Evolutionary conservation across 2,888 invertebrate genomes (phyloP).

Genomic region (Xestia xanthographa): DNA sequence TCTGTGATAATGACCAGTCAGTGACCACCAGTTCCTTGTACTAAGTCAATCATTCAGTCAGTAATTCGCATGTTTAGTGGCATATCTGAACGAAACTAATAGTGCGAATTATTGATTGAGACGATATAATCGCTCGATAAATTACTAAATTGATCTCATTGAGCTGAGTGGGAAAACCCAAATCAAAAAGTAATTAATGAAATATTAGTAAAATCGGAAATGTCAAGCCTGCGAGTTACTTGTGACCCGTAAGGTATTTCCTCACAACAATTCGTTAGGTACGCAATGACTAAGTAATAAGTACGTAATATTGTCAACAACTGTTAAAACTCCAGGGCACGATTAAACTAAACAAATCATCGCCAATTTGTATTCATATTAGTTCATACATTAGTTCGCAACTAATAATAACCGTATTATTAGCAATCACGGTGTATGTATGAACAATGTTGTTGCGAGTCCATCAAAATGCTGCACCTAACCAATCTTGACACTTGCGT

Average conservation of each 20-base stretch:
- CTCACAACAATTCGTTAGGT: not conserved
- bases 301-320: constrained; percentile 8
- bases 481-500: constrained; percentile 84
- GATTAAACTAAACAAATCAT: constrained; percentile 43
- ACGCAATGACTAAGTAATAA: not conserved
- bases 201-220: constrained; percentile 2
- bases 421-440: constrained; percentile 79
- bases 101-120: not conserved
- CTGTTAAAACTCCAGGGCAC: constrained; percentile 13
- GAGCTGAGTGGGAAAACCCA: not conserved
- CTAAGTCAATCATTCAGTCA: too few relatives aligned
- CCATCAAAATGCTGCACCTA: constrained; percentile 76
- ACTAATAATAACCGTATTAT: constrained; percentile 85
- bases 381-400: constrained; percentile 46
- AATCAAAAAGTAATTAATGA: constrained; percentile 20
- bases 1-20: too few relatives aligned
- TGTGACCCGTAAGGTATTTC: not conserved
- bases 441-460: constrained; percentile 78
- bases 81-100: not conserved
- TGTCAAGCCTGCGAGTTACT: constrained; percentile 11
- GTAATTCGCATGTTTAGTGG: too few relatives aligned
- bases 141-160: not conserved
- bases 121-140: not conserved
- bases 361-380: constrained; percentile 57
- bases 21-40: too few relatives aligned